Base-by-base conservation (phyloP, 2,888 invertebrate genomes). In the Caenorhabditis sp. region DNA sequence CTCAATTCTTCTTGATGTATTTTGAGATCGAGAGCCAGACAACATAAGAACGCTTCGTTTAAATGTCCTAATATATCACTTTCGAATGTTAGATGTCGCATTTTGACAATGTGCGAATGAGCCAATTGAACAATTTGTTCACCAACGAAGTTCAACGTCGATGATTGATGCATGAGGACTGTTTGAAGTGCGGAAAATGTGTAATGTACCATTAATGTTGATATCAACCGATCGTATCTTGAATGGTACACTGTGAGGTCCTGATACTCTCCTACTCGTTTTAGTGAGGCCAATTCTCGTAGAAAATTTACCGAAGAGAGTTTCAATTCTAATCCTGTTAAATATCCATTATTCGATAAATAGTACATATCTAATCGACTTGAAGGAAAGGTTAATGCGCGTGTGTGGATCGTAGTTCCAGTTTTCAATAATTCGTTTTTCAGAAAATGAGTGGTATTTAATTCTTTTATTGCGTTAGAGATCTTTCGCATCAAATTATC, bases 91-190 rank as follows among this genome's bases (percentile, higher is more conserved):
- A 69, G 17, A 17, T 43, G 10, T 7, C 65, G 27, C 60, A 70
- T 53, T 56, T 70, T 65, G 5, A 62, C 31, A 1, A 63, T 43
- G 14, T 70, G 65, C 20, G 62, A 58, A 36, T 70, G 70, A 0
- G 65, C 43, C 1, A 66, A 17, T 31, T 70, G 70, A 0, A 62
- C 38, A 8, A 70, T 49, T 36, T 66, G 58, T 23, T 70, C 70
- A 17, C 27, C 54, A 27, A 31, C 31, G 58, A 23, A 58, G 5
- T 8, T 36, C 12, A 58, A 20, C 1, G 31, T 5, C 20, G 21
- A 26, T 20, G 26, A 58, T 58, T 59, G 52, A 52, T 70, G 59
- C n/a, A 38, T 26, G 2, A 70, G 49, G 27, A 66, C 61, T 43
- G 36, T 43, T 20, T 65, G 59, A 14, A 70, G 52, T 0, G 70